phyloP scores from a whole-genome alignment of 2,113 vertebrate species.

The Pelecanus crispus region DNA sequence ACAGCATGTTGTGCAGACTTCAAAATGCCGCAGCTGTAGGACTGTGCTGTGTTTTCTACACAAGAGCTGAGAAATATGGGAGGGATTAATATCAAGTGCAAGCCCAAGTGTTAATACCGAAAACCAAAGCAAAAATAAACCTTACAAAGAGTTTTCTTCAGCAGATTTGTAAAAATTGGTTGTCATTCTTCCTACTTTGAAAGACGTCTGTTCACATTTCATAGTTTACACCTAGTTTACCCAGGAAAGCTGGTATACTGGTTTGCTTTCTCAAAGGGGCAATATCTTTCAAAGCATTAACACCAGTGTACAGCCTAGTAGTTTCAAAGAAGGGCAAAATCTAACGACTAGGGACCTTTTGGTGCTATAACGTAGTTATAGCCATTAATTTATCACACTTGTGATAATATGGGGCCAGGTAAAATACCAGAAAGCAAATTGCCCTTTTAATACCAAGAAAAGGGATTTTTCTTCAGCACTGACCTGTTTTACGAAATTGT shows the following conservation, averaged over 20 bases:
- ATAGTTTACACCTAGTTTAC: neutral
- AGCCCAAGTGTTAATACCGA: neutral
- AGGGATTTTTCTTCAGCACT: neutral
- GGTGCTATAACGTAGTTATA: neutral
- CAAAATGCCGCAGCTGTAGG: neutral
- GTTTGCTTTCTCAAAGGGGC: slow-evolving; percentile 10
- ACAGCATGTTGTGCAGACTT: slow-evolving; percentile 15
- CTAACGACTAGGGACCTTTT: neutral
- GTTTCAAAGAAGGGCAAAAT: slow-evolving; percentile 55
- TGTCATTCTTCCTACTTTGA: neutral
- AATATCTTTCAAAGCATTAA: slow-evolving; percentile 1
- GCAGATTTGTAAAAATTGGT: neutral
- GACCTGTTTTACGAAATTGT: neutral
- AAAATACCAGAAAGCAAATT: neutral
- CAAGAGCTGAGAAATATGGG: neutral
- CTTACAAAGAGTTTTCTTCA: neutral
- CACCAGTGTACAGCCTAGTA: slow-evolving; percentile 18
- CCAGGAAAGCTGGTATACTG: neutral
- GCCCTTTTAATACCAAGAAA: neutral
- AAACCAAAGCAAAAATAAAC: neutral
- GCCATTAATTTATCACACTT: neutral
- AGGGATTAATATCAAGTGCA: neutral
- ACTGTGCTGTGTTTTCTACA: neutral
- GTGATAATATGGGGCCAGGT: neutral
- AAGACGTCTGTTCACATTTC: neutral